Conservation (phyloP, 2,113 vertebrate species). For the Pedetes capensis region DNA sequence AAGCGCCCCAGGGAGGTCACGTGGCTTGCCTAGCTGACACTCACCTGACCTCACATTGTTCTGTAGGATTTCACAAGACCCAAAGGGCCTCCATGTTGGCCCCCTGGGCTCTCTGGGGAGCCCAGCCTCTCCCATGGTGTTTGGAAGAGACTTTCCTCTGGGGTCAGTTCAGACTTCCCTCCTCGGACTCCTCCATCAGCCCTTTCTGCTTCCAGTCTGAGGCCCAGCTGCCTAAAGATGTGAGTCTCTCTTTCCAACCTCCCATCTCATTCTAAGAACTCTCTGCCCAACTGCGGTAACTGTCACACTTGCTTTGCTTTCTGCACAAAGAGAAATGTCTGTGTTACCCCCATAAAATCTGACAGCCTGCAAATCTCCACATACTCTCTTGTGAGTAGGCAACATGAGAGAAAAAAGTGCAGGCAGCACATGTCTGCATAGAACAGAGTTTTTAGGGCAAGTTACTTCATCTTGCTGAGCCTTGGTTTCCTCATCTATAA, state of each 20-base stretch:
- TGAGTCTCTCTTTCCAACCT: neutral
- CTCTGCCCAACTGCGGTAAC: no score
- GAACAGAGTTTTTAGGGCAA: no score
- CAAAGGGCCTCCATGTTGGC: neutral
- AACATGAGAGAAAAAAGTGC: no score
- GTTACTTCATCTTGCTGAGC: no score
- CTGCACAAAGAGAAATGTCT: no score
- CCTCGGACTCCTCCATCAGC: neutral
- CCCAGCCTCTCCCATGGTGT: neutral
- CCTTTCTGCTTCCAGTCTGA: neutral
- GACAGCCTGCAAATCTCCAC: no score
- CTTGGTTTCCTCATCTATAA: no score
- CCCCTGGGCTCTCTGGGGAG: neutral
- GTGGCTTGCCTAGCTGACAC: neutral
- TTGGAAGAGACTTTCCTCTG: neutral
- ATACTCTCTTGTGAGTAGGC: no score
- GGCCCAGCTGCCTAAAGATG: neutral
- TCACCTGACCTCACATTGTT: neutral
- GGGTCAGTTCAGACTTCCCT: neutral
- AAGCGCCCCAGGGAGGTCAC: neutral
- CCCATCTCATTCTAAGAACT: no score
- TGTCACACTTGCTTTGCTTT: no score
- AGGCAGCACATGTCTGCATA: no score
- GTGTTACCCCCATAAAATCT: no score
- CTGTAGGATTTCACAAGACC: neutral